A percentile compares a stretch with the other conserved stretches of the same genome.
Conservation (phyloP, 2,888 invertebrate species). For the Agrypnus murinus region DNA sequence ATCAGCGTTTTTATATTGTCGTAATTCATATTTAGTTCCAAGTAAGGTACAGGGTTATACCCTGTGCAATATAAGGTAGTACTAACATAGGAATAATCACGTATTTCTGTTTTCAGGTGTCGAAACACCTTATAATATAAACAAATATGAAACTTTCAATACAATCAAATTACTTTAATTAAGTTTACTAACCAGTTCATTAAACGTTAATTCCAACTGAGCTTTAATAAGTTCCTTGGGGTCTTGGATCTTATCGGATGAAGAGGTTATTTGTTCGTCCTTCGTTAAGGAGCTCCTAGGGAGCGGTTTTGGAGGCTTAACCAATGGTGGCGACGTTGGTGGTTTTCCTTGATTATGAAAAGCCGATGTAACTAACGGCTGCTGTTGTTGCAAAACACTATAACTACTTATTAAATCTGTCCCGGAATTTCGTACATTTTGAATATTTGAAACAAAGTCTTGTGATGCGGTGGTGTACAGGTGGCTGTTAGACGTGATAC, state of each 20-base stretch:
- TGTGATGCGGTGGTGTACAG: not conserved
- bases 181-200: conserved; percentile 23
- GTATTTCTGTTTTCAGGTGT: too few species aligned
- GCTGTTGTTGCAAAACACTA: conserved; percentile 49
- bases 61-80: too few species aligned
- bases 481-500: not conserved
- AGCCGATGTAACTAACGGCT: conserved; percentile 51
- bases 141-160: too few species aligned
- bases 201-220: conserved; percentile 39
- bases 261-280: conserved; percentile 6
- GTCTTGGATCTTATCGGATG: conserved; percentile 7
- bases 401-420: conserved; percentile 59
- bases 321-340: conserved; percentile 33
- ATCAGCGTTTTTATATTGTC: too few species aligned
- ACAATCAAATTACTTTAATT: not conserved
- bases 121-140: too few species aligned
- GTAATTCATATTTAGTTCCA: too few species aligned
- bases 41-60: too few species aligned
- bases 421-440: conserved; percentile 54
- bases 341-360: conserved; percentile 47
- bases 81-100: too few species aligned
- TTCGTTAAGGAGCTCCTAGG: conserved; percentile 39
- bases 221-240: conserved; percentile 32
- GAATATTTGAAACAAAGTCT: conserved; percentile 29
- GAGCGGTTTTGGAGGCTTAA: conserved; percentile 52